Evolutionary conservation across 2,113 vertebrate genomes (phyloP).

Genomic region (Malurus melanocephalus): DNA sequence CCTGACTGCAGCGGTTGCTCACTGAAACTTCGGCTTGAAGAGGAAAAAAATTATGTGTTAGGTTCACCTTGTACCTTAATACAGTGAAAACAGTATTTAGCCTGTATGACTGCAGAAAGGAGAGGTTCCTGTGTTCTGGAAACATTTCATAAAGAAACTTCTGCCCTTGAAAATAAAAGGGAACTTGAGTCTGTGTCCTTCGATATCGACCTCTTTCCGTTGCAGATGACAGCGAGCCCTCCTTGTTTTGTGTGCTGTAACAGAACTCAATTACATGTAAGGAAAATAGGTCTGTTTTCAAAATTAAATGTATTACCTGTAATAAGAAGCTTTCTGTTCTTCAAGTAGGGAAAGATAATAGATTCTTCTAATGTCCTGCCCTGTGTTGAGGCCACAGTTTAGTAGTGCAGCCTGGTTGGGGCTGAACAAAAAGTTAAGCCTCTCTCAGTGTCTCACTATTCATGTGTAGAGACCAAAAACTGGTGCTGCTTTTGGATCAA

Average conservation of each 20-base stretch:
- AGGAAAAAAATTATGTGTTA: not conserved
- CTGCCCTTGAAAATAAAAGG: not conserved
- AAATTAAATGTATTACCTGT: conserved; percentile 36
- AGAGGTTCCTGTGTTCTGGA: not conserved
- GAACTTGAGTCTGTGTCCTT: not conserved
- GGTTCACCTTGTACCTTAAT: not conserved
- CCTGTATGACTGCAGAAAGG: not conserved
- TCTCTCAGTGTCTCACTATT: not conserved
- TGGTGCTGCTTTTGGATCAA: not conserved
- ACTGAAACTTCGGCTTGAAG: not conserved
- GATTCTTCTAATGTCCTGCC: not conserved
- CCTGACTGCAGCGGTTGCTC: not conserved
- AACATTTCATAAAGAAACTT: not conserved
- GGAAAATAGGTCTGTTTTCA: conserved; percentile 33
- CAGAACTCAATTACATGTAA: conserved; percentile 44
- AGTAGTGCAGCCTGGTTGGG: not conserved
- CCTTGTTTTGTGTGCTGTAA: conserved; percentile 26
- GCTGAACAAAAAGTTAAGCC: conserved; percentile 1
- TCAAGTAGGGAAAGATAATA: conserved; percentile 9
- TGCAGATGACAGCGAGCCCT: not conserved
- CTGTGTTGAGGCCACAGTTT: not conserved
- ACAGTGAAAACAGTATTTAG: not conserved
- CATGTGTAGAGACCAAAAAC: not conserved
- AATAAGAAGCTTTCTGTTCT: conserved; percentile 32
- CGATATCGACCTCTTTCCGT: not conserved